Conservation (phyloP, 2,888 invertebrate species). For the Harpagoxenus sublaevis region DNA sequence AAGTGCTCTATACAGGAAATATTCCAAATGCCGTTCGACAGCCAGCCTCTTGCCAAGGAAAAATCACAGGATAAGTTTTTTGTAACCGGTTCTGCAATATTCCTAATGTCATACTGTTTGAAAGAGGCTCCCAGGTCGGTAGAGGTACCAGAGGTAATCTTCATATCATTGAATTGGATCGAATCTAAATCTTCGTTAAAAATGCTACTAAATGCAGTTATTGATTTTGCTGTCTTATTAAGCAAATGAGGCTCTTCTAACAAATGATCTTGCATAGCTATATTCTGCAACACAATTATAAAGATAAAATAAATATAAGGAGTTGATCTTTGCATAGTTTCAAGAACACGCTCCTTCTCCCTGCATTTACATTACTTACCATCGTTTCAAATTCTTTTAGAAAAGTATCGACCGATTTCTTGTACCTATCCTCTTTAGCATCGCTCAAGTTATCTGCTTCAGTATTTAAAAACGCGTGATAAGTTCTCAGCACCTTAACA, state of each 20-base stretch:
- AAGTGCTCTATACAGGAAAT: constrained; percentile 66
- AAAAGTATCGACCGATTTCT: constrained; percentile 72
- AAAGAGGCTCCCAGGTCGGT: constrained; percentile 66
- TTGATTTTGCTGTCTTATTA: constrained; percentile 29
- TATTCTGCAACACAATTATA: constrained; percentile 56
- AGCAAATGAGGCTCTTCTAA: constrained; percentile 12
- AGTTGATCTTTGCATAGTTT: neutral
- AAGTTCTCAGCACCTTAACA: constrained; percentile 77
- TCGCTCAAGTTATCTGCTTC: constrained; percentile 52
- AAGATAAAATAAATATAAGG: neutral
- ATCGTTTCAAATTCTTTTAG: constrained; percentile 73
- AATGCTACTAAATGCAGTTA: constrained; percentile 52
- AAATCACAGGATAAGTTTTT: neutral
- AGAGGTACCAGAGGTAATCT: constrained; percentile 52
- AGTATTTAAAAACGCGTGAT: constrained; percentile 75
- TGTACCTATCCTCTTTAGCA: constrained; percentile 55
- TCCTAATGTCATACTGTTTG: constrained; percentile 28
- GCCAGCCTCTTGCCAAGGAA: constrained; percentile 66
- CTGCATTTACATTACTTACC: constrained; percentile 55
- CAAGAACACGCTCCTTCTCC: neutral
- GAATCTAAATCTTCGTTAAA: constrained; percentile 48
- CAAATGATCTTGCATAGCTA: constrained; percentile 34
- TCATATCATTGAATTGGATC: constrained; percentile 57
- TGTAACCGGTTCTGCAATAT: constrained; percentile 20
- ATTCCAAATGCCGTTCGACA: constrained; percentile 82